Conservation (phyloP, 2,113 vertebrate genomes). For the Loxodonta africana region DNA sequence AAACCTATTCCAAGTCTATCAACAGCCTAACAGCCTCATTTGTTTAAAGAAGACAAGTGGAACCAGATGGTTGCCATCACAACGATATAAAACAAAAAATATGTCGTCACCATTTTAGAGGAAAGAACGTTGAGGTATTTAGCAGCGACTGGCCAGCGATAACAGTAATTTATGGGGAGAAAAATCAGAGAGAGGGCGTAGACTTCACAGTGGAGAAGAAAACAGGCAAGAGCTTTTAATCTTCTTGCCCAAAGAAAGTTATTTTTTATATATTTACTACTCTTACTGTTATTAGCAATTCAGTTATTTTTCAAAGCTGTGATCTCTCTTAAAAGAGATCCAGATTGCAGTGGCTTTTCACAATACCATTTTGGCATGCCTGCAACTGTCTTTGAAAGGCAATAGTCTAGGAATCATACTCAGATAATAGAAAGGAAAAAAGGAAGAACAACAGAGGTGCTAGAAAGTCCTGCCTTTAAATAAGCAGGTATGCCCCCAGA, state of each 20-base stretch:
- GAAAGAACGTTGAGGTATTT: slow-evolving; percentile 32
- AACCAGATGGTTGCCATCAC: neutral
- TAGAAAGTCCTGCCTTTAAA: neutral
- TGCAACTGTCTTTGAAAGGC: neutral
- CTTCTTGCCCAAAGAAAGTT: slow-evolving; percentile 51
- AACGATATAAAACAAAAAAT: slow-evolving; percentile 6
- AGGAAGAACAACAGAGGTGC: neutral
- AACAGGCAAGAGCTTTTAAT: neutral
- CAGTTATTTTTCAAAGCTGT: slow-evolving; percentile 62
- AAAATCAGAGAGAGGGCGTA: neutral
- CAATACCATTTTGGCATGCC: neutral
- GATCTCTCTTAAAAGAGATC: slow-evolving; percentile 48
- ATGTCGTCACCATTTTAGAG: neutral
- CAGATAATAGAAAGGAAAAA: neutral
- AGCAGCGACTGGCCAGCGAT: neutral
- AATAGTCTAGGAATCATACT: neutral
- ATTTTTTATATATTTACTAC: slow-evolving; percentile 42
- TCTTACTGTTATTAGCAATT: slow-evolving; percentile 43
- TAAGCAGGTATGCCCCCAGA: neutral
- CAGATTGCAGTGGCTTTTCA: neutral
- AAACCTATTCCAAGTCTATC: neutral
- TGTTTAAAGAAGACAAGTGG: neutral
- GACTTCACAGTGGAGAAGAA: neutral
- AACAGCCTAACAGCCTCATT: neutral
- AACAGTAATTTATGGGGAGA: neutral